Evolutionary conservation across 2,888 invertebrate genomes (phyloP).

Genomic region (Nomada goodeniana): DNA sequence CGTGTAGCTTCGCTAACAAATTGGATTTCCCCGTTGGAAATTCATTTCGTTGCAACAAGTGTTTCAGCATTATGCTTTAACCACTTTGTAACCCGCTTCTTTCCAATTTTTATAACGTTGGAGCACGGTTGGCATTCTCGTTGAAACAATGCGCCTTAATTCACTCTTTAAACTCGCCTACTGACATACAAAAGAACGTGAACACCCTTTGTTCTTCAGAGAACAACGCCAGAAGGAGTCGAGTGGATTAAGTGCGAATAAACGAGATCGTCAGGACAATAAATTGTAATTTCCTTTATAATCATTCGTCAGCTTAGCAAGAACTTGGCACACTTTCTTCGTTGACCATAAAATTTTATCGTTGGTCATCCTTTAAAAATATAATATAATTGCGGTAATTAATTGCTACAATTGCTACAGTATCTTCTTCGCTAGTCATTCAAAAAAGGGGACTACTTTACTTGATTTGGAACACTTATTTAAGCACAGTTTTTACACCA

Average conservation of each 20-base stretch:
- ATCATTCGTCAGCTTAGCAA: background rate
- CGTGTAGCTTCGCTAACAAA: no score
- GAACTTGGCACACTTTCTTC: background rate
- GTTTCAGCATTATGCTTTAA: background rate
- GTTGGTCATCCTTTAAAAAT: no score
- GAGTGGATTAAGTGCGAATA: background rate
- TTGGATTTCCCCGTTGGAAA: no score
- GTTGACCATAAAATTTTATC: background rate
- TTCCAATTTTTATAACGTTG: conserved; percentile 1
- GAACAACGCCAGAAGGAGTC: background rate
- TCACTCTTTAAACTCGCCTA: background rate
- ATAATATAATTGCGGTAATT: no score
- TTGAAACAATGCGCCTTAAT: conserved; percentile 13
- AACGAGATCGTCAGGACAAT: background rate
- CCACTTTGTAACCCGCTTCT: background rate
- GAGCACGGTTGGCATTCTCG: background rate
- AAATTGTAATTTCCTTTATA: background rate
- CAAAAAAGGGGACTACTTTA: no score
- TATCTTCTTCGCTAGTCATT: no score
- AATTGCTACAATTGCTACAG: no score
- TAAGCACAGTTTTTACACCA: no score
- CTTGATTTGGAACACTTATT: no score
- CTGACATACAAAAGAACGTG: conserved; percentile 3
- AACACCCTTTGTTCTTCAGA: conserved; percentile 3
- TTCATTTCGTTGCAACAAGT: background rate